Conservation (phyloP, 2,113 vertebrate genomes). For the Actenoides hombroni region DNA sequence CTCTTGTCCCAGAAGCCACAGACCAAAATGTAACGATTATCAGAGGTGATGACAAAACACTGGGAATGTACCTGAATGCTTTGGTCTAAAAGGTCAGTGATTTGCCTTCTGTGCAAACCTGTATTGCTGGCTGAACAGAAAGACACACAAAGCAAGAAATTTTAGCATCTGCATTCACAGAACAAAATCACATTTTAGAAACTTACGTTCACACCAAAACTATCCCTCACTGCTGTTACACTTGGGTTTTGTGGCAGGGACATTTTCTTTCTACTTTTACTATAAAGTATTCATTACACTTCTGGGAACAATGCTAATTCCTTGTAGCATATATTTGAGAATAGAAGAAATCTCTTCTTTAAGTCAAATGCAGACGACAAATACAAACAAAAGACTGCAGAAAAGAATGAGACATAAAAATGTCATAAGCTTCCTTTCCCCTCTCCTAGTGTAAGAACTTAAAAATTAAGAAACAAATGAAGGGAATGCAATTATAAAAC, state of each 20-base stretch:
- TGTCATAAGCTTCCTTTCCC: neutral
- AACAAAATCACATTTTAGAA: neutral
- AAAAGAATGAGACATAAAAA: neutral
- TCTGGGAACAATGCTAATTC: neutral
- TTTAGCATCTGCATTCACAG: neutral
- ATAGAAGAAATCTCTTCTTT: neutral
- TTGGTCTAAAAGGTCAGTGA: slow-evolving; percentile 95
- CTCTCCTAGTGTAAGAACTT: neutral
- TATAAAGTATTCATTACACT: neutral
- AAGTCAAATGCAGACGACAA: slow-evolving; percentile 7
- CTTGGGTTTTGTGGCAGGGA: neutral
- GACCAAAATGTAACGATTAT: slow-evolving; percentile 94
- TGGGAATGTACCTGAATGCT: slow-evolving; percentile 96
- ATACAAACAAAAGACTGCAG: neutral
- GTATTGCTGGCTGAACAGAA: slow-evolving; percentile 83
- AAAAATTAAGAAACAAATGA: neutral
- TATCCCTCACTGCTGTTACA: neutral
- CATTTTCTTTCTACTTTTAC: neutral
- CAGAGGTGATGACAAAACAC: slow-evolving; percentile 92
- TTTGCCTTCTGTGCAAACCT: slow-evolving; percentile 90
- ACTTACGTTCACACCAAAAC: neutral
- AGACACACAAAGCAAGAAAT: neutral
- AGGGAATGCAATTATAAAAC: neutral
- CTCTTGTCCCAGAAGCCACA: slow-evolving; percentile 99
- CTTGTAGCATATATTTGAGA: neutral